A percentile compares a stretch with the other conserved stretches of the same genome.
phyloP scores from a whole-genome alignment of 2,113 vertebrate species.

The Rissa tridactyla region DNA sequence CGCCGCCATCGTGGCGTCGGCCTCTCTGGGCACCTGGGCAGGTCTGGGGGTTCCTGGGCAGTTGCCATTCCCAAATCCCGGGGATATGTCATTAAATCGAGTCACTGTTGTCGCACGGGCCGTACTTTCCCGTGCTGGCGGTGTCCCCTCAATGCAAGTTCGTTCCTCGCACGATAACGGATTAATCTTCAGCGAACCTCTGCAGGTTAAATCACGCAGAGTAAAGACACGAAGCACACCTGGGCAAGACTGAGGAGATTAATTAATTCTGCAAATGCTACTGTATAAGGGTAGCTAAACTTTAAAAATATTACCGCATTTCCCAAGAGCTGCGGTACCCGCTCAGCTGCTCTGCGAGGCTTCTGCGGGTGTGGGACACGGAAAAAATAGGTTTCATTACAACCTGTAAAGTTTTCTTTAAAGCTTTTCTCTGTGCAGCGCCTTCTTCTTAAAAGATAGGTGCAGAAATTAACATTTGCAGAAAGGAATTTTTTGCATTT shows the following conservation, averaged over 20 bases:
- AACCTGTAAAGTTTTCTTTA: neutral
- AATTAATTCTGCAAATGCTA: neutral
- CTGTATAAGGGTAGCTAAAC: neutral
- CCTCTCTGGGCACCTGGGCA: neutral
- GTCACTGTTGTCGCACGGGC: accelerated
- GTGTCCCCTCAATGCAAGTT: neutral
- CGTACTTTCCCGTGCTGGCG: accelerated
- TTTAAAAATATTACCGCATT: accelerated
- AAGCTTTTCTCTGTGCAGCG: neutral
- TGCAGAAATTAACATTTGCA: neutral
- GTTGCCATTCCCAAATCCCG: neutral
- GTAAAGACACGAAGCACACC: accelerated
- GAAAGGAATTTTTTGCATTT: neutral
- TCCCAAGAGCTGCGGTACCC: accelerated
- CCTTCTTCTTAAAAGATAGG: accelerated
- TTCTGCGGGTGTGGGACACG: accelerated
- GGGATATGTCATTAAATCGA: neutral
- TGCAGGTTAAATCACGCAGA: neutral
- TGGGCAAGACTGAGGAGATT: neutral
- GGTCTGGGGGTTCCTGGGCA: neutral
- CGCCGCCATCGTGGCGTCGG: accelerated
- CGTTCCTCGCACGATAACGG: accelerated
- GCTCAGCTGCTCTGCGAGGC: neutral
- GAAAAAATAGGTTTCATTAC: neutral
- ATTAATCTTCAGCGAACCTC: neutral